Percentiles rank a stretch among this genome's conserved stretches.
These are phyloP conservation scores for Megaleporinus macrocephalus DNA, from an alignment of 2,113 vertebrate genomes.

Conservation along the genomic window DNA sequence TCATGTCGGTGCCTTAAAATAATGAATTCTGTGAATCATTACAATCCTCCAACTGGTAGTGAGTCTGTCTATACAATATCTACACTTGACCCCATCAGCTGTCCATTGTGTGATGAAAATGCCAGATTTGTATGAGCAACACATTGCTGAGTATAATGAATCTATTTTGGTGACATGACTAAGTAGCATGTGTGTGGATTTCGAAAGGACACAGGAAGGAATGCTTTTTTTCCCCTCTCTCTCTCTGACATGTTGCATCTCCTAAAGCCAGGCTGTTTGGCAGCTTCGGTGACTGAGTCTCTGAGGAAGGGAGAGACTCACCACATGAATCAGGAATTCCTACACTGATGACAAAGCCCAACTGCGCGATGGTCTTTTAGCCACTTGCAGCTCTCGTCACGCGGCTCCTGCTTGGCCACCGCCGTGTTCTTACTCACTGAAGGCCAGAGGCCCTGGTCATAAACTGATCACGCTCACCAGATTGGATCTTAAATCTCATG, in stretches of 20 bases:
- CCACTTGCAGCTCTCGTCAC: constrained; percentile 1
- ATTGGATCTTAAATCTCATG: constrained; percentile 1
- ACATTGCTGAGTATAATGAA: neutral
- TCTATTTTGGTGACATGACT: constrained; percentile 12
- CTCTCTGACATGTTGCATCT: constrained; percentile 12
- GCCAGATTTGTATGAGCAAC: neutral
- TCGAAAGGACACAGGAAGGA: constrained; percentile 31
- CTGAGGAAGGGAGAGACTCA: constrained; percentile 6
- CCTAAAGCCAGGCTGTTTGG: constrained; percentile 31
- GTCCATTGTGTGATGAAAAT: constrained; percentile 32
- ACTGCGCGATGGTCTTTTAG: constrained; percentile 22
- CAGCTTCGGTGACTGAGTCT: neutral
- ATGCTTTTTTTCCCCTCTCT: constrained; percentile 2
- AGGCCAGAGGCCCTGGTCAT: neutral
- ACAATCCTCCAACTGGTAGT: neutral
- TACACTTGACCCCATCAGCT: constrained; percentile 28
- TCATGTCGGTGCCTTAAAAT: neutral
- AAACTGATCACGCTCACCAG: neutral
- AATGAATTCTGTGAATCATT: neutral
- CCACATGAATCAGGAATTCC: constrained; percentile 46
- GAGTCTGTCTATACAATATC: neutral
- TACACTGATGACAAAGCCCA: constrained; percentile 41
- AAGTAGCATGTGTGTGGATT: constrained; percentile 2
- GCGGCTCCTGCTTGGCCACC: neutral
- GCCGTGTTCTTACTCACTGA: constrained; percentile 23